A percentile compares a stretch with the other conserved stretches of the same genome.
phyloP scores from a whole-genome alignment of 1,140 invertebrate species.

The Steinernema khuongi region DNA sequence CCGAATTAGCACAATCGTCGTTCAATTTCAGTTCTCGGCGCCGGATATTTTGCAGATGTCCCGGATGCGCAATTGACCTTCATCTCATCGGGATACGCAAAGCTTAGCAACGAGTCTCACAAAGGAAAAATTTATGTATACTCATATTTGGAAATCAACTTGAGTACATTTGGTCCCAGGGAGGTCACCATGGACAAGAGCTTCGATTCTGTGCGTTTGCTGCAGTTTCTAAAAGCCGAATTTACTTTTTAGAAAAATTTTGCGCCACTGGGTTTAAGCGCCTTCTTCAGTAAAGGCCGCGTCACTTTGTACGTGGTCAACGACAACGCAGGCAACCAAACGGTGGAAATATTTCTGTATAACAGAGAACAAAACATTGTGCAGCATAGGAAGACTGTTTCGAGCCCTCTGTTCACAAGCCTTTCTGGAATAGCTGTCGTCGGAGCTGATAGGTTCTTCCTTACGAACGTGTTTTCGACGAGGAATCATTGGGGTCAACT shows the following conservation, averaged over 20 bases:
- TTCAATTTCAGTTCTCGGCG: background rate
- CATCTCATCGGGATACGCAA: background rate
- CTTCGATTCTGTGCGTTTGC: background rate
- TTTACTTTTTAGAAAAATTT: background rate
- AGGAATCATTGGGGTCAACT: background rate
- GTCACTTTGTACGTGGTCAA: background rate
- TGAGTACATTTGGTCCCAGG: background rate
- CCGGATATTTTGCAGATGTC: background rate
- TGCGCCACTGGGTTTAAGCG: background rate
- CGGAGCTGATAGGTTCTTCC: background rate
- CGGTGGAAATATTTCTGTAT: background rate
- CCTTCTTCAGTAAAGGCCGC: constrained; percentile 11
- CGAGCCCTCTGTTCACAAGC: background rate
- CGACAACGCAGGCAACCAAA: background rate
- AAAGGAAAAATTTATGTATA: background rate
- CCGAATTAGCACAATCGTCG: background rate
- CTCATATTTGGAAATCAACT: background rate
- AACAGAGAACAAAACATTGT: background rate
- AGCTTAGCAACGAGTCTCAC: background rate
- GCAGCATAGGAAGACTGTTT: background rate
- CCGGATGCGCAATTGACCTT: background rate
- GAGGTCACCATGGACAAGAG: background rate
- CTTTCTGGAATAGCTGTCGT: background rate
- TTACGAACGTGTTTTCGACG: background rate
- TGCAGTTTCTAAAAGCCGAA: background rate